Percentiles rank a stretch among this genome's conserved stretches.
Evolutionary conservation across 2,113 vertebrate genomes (phyloP).

Genomic region (Ophthalmolycus amberensis): DNA sequence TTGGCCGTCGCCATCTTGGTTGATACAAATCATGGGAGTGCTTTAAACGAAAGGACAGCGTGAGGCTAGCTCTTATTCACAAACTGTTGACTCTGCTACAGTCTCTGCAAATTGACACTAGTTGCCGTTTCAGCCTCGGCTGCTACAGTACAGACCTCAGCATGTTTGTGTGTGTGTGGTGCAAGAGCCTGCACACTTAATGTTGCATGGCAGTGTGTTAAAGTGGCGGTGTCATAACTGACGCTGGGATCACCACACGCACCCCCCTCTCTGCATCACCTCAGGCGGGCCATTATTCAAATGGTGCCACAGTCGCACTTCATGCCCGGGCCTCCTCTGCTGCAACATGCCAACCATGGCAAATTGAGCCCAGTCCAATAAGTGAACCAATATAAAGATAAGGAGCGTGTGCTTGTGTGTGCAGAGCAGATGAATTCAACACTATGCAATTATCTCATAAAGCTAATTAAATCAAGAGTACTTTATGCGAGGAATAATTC

Average conservation of each 20-base stretch:
- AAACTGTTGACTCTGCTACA: neutral
- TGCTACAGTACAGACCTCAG: neutral
- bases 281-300: conserved; percentile 25
- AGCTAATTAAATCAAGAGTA: neutral
- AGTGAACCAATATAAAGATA: conserved; percentile 9
- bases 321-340: neutral
- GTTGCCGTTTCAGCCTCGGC: neutral
- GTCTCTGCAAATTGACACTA: neutral
- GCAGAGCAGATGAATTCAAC: neutral
- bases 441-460: neutral
- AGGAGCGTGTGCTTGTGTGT: neutral
- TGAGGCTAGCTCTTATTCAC: neutral
- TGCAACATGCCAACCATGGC: neutral
- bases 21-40: neutral
- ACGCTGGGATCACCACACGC: neutral
- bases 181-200: neutral
- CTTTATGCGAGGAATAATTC: neutral
- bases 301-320: conserved; percentile 9
- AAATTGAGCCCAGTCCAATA: neutral
- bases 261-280: conserved; percentile 1
- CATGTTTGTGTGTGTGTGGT: neutral
- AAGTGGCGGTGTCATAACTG: conserved; percentile 19
- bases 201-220: conserved; percentile 13
- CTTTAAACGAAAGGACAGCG: neutral
- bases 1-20: no score